Base-by-base conservation (phyloP, 2,113 vertebrate species). In the Protobothrops mucrosquamatus region DNA sequence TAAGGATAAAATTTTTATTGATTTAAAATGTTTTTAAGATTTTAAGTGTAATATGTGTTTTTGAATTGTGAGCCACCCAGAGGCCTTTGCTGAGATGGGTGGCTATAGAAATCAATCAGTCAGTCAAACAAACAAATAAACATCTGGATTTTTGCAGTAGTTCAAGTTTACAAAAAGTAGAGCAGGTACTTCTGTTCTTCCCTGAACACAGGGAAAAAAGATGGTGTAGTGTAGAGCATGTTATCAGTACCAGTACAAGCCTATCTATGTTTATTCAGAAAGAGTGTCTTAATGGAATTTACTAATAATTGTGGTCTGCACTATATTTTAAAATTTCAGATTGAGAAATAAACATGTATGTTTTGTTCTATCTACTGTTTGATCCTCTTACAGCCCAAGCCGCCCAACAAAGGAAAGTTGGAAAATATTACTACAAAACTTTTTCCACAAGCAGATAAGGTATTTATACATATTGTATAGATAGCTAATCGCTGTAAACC, bases 381-480 rank as follows among this genome's bases (percentile, higher is more conserved):
- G 93, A 89, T 59, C 93, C 87, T 11, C 24, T 55, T 48, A 14
- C 91, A 98, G 97, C 93, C 93, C 46, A 89, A 94, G 88, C 48
- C n/a, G 14, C 0, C 43, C 10, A 64, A 29, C 92, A 97, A 96
- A 95, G 92, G 92, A 86, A 98, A 97, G 93, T 7, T 87, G 10
- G 26, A 89, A 59, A 97, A 96, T 94, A 91, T 23, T n/a, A 24
- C 92, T 8, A 61, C n/a, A n/a, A 93, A 91, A 85, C 97, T 97
- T 92, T 93, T 97, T 39, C 96, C 97, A 54, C 96, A 95, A 23
- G 29, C 96, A 5, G 29, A 97, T 89, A 95, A 15, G 97, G 98
- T 98, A 97, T 95, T 91, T 88, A 92, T 90, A 29, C 10, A 88
- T 74, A 15, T 2, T 34, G 29, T 69, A 74, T 34, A 34, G 64